Conservation (phyloP, 2,113 vertebrate species). For the Theropithecus gelada region DNA sequence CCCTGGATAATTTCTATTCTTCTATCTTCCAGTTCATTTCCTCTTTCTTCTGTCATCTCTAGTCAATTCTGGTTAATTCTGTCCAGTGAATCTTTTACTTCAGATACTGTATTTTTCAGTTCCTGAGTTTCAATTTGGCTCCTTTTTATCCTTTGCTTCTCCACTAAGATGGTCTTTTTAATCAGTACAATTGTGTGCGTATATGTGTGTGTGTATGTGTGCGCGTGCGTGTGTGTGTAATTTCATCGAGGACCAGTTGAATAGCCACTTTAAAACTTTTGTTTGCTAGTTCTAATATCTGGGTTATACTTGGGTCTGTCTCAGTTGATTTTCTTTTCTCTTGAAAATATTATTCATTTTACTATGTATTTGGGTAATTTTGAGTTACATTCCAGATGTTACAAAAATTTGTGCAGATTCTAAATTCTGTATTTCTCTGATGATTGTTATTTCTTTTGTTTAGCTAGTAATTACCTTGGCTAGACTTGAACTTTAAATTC, state of each 20-base stretch:
- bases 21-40: not conserved
- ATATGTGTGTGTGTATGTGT: no score
- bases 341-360: not conserved
- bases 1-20: not conserved
- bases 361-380: not conserved
- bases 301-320: not conserved
- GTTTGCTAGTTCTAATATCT: not conserved
- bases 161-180: not conserved
- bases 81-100: not conserved
- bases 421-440: not conserved
- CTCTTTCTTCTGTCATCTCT: not conserved
- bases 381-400: not conserved
- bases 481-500: not conserved
- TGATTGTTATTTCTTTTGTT: not conserved
- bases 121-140: not conserved
- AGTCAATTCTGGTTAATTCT: not conserved
- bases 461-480: not conserved
- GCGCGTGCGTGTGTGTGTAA: not conserved
- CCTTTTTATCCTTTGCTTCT: not conserved
- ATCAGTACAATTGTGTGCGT: not conserved
- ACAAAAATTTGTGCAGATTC: not conserved
- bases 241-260: not conserved
- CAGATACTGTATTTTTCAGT: not conserved
- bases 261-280: not conserved
- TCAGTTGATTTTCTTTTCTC: not conserved